Percentiles rank a stretch among this genome's conserved stretches.
These are phyloP conservation scores for Beris morrisii DNA, from an alignment of 2,888 invertebrate species.

Conservation along the genomic window DNA sequence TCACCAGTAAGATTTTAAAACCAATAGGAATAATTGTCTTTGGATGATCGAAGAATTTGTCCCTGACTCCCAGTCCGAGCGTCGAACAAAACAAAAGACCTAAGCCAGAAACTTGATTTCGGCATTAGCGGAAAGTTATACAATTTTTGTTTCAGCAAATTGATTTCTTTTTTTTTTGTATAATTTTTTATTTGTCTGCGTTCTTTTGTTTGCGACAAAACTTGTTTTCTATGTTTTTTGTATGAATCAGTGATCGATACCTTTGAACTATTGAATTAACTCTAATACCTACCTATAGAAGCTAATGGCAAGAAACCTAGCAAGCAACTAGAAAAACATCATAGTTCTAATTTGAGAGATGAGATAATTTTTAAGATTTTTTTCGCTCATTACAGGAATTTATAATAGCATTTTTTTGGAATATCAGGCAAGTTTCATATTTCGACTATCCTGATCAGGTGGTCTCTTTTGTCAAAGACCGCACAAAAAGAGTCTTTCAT, in stretches of 20 bases:
- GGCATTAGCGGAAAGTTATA: background rate
- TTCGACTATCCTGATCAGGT: background rate
- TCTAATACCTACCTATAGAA: background rate
- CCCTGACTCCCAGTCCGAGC: conserved; percentile 2
- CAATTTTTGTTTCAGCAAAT: background rate
- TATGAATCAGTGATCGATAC: conserved; percentile 4
- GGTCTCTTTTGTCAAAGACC: background rate
- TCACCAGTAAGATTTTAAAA: too few relatives aligned
- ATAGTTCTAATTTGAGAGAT: conserved; percentile 55
- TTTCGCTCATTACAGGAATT: conserved; percentile 40
- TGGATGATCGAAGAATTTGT: background rate
- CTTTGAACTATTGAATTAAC: conserved; percentile 8
- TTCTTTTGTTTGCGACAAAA: background rate
- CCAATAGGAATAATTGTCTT: too few relatives aligned
- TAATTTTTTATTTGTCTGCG: background rate
- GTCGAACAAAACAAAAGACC: conserved; percentile 8
- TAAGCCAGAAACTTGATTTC: conserved; percentile 18
- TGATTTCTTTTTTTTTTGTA: background rate
- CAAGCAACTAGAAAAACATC: conserved; percentile 2
- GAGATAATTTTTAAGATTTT: conserved; percentile 54
- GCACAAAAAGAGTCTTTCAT: too few relatives aligned
- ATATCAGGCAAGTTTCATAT: background rate
- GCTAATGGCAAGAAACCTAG: background rate
- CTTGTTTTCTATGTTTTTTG: background rate
- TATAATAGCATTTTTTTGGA: background rate